Evolutionary conservation across 2,888 invertebrate species (phyloP), one percentile per base, ranked within the genome.

Genomic region (Trachelus troglodyta): DNA sequence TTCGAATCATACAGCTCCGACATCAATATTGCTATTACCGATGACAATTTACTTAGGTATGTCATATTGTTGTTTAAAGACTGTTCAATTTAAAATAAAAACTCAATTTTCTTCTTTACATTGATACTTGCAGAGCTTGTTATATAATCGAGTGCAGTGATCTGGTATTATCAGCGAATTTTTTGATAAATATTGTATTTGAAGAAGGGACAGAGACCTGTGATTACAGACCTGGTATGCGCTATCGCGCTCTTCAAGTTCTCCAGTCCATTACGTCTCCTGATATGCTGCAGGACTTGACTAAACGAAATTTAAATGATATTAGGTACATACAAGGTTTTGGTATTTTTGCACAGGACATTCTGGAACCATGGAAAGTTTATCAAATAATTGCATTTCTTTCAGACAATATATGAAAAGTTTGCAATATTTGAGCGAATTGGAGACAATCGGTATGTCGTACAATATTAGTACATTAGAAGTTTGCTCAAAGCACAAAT

Each of bases 171-270:
- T 88, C 87, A 56, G 85, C 87, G 3, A 84, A 87, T 76, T 88
- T 89, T 80, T 84, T 92, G 34, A 87, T 91, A 69, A 88, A 88
- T 56, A 89, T 91, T 77, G 87, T 87, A 23, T 90, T 91, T 76
- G 85, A 75, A 9, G 78, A 81, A 35, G 79, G 79, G 34, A 77
- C 78, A 69, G 82, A 84, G 77, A 81, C 82, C 11, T 83, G 83
- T 37, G 82, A 83, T 77, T 88, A 88, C 74, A 85, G 84, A 34
- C 83, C 86, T 23, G 88, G 88, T 75, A 84, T 87, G 11, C 87
- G 90, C 15, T 88, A 90, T 75, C 86, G 91, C 79, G 91, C 92
- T 68, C 84, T 92, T n/a, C 84, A 85, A 40, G 89, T 92, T 69
- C 84, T 92, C n/a, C 86, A 88, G 71, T 86, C 86, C 12, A 86